Percentiles rank a stretch among this genome's conserved stretches.
These are phyloP conservation scores for Otocyon megalotis DNA, from an alignment of 2,113 vertebrate species.

Conservation along the genomic window DNA sequence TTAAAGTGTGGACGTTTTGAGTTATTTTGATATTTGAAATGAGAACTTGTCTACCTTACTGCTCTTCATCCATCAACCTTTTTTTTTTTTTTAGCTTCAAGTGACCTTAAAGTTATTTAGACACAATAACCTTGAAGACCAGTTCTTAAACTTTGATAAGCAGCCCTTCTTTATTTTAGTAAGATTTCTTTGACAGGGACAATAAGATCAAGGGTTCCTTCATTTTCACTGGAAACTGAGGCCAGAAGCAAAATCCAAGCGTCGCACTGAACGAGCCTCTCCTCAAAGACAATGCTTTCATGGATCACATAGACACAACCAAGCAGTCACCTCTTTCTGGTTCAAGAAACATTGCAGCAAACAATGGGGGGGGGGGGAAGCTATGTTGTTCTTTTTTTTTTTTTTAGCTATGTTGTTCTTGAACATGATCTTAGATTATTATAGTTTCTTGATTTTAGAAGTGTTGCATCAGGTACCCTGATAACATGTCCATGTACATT, in stretches of 20 bases:
- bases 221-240: background rate
- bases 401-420: accelerated
- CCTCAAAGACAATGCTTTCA: background rate
- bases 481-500: background rate
- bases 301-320: background rate
- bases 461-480: background rate
- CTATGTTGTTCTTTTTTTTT: accelerated
- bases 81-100: slow-evolving; percentile 45
- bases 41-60: slow-evolving; percentile 73
- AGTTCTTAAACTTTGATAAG: slow-evolving; percentile 75
- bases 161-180: slow-evolving; percentile 24
- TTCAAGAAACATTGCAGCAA: background rate
- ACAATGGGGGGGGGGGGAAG: background rate
- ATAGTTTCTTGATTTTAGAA: background rate
- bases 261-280: background rate
- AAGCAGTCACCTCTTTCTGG: background rate
- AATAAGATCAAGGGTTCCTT: background rate
- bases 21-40: slow-evolving; percentile 84
- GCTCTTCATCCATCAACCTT: slow-evolving; percentile 77
- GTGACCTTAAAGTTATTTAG: slow-evolving; percentile 83
- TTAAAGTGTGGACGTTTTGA: slow-evolving; percentile 83
- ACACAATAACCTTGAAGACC: slow-evolving; percentile 75
- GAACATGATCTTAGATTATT: background rate
- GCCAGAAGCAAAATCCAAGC: background rate
- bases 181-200: slow-evolving; percentile 45